Conservation (phyloP, 2,888 invertebrate species). For the Thereva nobilitata region DNA sequence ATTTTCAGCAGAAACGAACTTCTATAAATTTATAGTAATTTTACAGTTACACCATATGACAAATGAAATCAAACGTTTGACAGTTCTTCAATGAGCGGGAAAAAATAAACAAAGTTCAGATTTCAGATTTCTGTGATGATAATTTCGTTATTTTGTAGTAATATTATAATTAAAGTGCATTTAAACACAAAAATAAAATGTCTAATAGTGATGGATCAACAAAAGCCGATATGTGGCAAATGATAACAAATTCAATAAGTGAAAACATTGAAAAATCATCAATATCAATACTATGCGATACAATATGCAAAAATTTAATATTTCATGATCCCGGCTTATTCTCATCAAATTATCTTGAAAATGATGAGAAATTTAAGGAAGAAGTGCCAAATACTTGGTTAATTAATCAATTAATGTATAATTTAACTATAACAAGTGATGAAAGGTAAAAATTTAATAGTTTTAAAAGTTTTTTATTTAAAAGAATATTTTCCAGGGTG, state of each 20-base stretch:
- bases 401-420: constrained; percentile 38
- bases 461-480: background rate
- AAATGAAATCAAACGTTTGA: too few relatives aligned
- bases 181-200: too few relatives aligned
- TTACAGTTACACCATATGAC: too few relatives aligned
- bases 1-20: too few relatives aligned
- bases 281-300: constrained; percentile 35
- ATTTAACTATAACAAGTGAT: constrained; percentile 17
- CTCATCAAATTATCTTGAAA: constrained; percentile 28
- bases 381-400: constrained; percentile 39
- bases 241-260: constrained; percentile 32
- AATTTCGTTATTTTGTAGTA: too few relatives aligned
- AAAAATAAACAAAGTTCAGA: too few relatives aligned
- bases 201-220: background rate
- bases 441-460: constrained; percentile 17
- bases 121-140: too few relatives aligned
- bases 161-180: too few relatives aligned
- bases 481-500: constrained; percentile 44
- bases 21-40: too few relatives aligned
- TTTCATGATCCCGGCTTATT: constrained; percentile 43
- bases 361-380: constrained; percentile 30
- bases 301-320: constrained; percentile 41
- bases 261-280: constrained; percentile 34
- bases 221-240: constrained; percentile 37
- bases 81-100: too few relatives aligned